These are phyloP conservation scores for Drosophila elegans DNA, from an alignment of 1,140 invertebrate genomes.

Conservation along the genomic window DNA sequence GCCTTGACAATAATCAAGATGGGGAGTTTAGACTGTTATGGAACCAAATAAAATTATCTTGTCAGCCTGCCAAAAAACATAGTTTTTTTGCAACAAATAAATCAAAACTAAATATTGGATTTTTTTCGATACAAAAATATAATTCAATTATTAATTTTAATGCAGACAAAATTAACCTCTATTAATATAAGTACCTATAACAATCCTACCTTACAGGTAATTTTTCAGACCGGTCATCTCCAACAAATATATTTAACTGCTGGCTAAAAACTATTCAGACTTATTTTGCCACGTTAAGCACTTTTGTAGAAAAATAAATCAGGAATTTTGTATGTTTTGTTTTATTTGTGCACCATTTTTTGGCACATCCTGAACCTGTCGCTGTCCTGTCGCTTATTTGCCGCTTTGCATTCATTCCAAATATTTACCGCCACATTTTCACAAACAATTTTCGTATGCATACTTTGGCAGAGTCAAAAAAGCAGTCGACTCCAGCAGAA, in stretches of 20 bases:
- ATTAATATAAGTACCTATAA: no score
- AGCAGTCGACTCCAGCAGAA: constrained; percentile 20
- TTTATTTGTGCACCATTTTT: constrained; percentile 46
- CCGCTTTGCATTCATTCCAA: constrained; percentile 76
- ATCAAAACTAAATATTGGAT: no score
- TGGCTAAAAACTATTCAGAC: background rate
- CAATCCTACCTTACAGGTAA: no score
- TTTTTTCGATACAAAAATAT: no score
- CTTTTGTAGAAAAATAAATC: constrained; percentile 5
- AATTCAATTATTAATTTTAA: no score
- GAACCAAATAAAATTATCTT: no score
- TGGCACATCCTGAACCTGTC: constrained; percentile 60
- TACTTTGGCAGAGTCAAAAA: constrained; percentile 57
- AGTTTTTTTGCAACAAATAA: no score
- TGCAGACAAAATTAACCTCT: no score
- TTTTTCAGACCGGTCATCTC: no score
- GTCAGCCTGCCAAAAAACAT: no score
- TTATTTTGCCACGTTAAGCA: constrained; percentile 9
- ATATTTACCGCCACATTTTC: constrained; percentile 76
- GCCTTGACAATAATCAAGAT: background rate
- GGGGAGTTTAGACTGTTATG: background rate
- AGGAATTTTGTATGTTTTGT: constrained; percentile 30
- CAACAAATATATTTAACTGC: no score
- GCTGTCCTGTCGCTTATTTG: constrained; percentile 66
- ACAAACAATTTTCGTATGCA: constrained; percentile 73